Conservation (phyloP, 92 coral and sea anemone species). For the Umimayanthus kanabou region DNA sequence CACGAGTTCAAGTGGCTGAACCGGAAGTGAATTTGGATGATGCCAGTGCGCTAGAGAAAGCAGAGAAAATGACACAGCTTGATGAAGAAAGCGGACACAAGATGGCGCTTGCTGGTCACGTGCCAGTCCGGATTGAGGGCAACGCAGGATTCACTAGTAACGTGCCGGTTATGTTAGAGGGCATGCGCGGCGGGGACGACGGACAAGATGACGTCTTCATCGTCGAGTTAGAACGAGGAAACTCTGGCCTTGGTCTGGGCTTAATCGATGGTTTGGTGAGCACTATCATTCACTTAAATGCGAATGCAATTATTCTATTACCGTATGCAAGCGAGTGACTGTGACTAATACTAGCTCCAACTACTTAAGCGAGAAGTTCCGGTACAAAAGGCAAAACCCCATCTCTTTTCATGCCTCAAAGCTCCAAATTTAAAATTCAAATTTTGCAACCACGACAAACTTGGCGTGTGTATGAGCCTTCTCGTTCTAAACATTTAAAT, state of each 20-base stretch:
- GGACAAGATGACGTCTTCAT: conserved; percentile 97
- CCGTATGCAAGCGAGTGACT: neutral
- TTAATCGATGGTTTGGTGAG: conserved; percentile 97
- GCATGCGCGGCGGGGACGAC: conserved; percentile 91
- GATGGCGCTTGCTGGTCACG: conserved; percentile 46
- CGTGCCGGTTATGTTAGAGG: conserved; percentile 64
- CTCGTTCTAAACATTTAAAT: no score
- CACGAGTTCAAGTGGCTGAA: conserved; percentile 39
- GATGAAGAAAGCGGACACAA: conserved; percentile 48
- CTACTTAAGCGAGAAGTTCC: no score
- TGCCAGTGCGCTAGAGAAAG: conserved; percentile 53
- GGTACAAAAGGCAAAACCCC: no score
- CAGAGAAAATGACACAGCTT: conserved; percentile 69
- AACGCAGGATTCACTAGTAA: conserved; percentile 41
- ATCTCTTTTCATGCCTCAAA: no score
- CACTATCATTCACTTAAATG: neutral
- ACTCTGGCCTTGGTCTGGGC: conserved; percentile 92
- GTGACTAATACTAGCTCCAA: no score
- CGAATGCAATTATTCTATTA: neutral
- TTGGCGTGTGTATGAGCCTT: no score
- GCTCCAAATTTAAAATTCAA: no score
- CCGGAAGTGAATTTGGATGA: conserved; percentile 52
- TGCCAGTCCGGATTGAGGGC: conserved; percentile 35
- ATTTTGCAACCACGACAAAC: no score
- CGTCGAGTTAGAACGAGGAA: conserved; percentile 87